Evolutionary conservation across 2,797 vertebrate species (phyloP).

Genomic region (Decapterus maruadsi): DNA sequence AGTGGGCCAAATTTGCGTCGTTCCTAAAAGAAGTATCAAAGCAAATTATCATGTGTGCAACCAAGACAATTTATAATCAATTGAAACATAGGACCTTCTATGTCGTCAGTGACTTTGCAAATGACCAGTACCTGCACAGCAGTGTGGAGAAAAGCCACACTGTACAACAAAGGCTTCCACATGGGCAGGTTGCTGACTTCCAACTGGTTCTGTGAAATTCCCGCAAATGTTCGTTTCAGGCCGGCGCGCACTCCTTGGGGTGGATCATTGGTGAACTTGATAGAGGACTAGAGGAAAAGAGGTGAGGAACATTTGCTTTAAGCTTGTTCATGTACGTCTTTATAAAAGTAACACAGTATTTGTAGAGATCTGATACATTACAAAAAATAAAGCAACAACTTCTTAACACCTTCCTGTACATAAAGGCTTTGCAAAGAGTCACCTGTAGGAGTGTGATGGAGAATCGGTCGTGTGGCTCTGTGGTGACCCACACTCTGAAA

Average conservation of each 20-base stretch:
- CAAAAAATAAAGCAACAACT: not conserved
- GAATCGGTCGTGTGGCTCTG: constrained; percentile 87
- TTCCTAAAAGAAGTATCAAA: constrained; percentile 75
- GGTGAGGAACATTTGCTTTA: constrained; percentile 49
- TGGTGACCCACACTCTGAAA: constrained; percentile 91
- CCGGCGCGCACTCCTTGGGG: constrained; percentile 89
- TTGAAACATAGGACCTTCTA: no score
- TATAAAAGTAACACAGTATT: not conserved
- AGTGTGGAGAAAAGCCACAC: constrained; percentile 89
- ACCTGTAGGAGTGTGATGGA: constrained; percentile 90
- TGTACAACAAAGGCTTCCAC: constrained; percentile 91
- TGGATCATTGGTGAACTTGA: constrained; percentile 91
- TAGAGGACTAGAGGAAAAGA: constrained; percentile 72
- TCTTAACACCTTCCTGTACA: not conserved
- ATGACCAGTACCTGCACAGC: constrained; percentile 80
- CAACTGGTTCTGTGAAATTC: constrained; percentile 88
- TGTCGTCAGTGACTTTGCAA: not conserved
- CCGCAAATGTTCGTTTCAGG: constrained; percentile 88
- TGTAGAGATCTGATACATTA: not conserved
- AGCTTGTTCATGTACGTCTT: not conserved
- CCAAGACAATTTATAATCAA: not conserved
- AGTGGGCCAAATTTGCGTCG: constrained; percentile 88
- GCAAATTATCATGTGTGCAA: not conserved
- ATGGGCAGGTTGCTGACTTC: constrained; percentile 85
- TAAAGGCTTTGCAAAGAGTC: constrained; percentile 10